These are phyloP conservation scores for Synanthedon myopaeformis DNA, from an alignment of 2,888 invertebrate species.

Conservation along the genomic window DNA sequence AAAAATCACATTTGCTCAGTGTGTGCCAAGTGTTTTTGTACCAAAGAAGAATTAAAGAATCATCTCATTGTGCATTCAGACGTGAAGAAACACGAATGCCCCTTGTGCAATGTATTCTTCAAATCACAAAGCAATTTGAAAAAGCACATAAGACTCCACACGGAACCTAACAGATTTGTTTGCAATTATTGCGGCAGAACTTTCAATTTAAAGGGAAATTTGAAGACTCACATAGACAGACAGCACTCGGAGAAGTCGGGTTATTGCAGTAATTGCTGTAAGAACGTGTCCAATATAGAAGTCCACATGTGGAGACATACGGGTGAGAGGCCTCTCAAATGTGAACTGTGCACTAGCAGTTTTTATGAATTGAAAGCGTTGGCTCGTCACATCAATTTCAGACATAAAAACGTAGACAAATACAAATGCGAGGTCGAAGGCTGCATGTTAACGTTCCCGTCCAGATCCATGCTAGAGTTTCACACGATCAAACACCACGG, in stretches of 20 bases:
- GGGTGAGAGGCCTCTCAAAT: constrained; percentile 53
- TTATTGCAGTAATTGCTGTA: constrained; percentile 56
- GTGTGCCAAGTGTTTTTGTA: constrained; percentile 43
- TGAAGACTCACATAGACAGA: constrained; percentile 61
- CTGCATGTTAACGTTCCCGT: constrained; percentile 40
- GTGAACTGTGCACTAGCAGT: constrained; percentile 44
- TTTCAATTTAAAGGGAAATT: constrained; percentile 58
- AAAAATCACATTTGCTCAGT: constrained; percentile 32
- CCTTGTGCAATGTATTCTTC: constrained; percentile 53
- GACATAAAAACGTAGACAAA: constrained; percentile 41
- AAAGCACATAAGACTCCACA: constrained; percentile 55
- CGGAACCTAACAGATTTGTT: constrained; percentile 33
- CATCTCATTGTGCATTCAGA: constrained; percentile 38
- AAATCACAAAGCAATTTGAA: constrained; percentile 61
- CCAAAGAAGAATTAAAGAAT: constrained; percentile 39
- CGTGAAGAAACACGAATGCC: constrained; percentile 38
- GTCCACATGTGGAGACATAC: constrained; percentile 68
- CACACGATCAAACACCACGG: constrained; percentile 48
- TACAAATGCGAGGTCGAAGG: constrained; percentile 38
- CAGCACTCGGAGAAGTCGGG: constrained; percentile 69
- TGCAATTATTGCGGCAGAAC: constrained; percentile 50
- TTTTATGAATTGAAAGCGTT: constrained; percentile 39
- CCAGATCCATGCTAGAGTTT: constrained; percentile 43
- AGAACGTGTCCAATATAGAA: constrained; percentile 64
- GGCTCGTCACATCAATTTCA: constrained; percentile 47